Evolutionary conservation across 2,888 invertebrate species (phyloP), one percentile per base, ranked within the genome.

Genomic region (Alviniconcha strummeri): DNA sequence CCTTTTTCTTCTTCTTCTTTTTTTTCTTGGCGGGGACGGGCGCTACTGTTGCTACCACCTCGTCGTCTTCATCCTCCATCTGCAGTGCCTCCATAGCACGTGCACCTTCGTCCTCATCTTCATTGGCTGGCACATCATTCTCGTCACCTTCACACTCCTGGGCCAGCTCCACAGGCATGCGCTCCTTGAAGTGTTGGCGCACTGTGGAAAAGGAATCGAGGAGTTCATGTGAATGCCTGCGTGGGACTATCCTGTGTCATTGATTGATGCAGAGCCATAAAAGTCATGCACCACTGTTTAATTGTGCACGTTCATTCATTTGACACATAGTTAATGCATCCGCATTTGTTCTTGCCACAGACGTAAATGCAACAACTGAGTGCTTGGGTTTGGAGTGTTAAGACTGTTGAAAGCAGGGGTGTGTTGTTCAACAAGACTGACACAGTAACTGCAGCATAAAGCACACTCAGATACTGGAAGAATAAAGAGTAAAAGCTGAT

Each of bases 111-210:
- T 84, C 84, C 75, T 67, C 64, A 72, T 79, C 74, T 11, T 78
- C 64, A 57, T 69, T 54, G 11, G 82, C 86, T 15, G 78, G 78
- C 36, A 87, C 57, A 72, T 88, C 87, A 4, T 82, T 82, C 15
- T 85, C 83, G 84, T 88, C 89, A 54, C 83, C 87, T 36, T 86
- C 86, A 81, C 88, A 87, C 60, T 89, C 88, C 75, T 86, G 86
- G 7, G 86, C 86, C 36, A 88, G 85, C 13, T 85, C 83, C 17
- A 82, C 83, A n/a, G 88, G 87, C 85, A 88, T 88, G 9, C 89
- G 85, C 54, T 84, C 83, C 15, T 84, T 67, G 83, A 90, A 90
- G 81, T 89, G 90, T 36, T 87, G 85, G 54, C 88, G 84, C 54
- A 89, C 89, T 90, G 85, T 9, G 84, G 84, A 55, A 54, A 6